Conservation (phyloP, 2,888 invertebrate species). For the Sussaba pulchella region DNA sequence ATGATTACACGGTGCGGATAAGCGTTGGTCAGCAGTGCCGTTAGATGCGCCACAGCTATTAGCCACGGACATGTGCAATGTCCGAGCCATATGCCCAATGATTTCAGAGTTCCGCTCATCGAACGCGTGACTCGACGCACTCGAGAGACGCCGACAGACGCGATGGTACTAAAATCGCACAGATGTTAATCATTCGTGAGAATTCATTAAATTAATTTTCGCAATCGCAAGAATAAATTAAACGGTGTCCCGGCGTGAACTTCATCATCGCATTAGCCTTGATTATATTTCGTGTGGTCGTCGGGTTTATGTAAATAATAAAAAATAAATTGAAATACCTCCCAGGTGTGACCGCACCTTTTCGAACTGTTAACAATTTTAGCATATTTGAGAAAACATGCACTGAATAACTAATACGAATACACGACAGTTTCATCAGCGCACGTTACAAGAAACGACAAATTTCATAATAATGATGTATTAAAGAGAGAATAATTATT, state of each 20-base stretch:
- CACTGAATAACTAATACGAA: too few species aligned
- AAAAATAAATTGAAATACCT: background rate
- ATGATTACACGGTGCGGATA: background rate
- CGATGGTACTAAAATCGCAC: background rate
- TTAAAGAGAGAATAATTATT: too few species aligned
- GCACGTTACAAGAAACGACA: too few species aligned
- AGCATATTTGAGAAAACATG: background rate
- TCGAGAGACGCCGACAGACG: background rate
- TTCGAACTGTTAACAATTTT: background rate
- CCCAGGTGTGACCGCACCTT: slow-evolving; percentile 22
- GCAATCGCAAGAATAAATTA: background rate
- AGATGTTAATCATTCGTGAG: slow-evolving; percentile 16
- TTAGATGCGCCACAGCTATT: slow-evolving; percentile 40
- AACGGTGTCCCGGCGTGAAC: background rate
- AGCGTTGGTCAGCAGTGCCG: slow-evolving; percentile 28
- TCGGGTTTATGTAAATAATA: background rate
- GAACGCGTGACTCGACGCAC: slow-evolving; percentile 1
- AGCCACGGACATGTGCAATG: slow-evolving; percentile 4
- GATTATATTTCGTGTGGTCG: background rate
- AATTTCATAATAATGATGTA: too few species aligned
- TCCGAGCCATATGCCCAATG: slow-evolving; percentile 21
- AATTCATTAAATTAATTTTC: slow-evolving; percentile 13
- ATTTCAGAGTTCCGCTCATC: background rate
- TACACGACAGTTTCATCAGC: too few species aligned
- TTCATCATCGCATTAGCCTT: background rate